phyloP scores from a whole-genome alignment of 2,888 invertebrate species.

The Phortica magna region DNA sequence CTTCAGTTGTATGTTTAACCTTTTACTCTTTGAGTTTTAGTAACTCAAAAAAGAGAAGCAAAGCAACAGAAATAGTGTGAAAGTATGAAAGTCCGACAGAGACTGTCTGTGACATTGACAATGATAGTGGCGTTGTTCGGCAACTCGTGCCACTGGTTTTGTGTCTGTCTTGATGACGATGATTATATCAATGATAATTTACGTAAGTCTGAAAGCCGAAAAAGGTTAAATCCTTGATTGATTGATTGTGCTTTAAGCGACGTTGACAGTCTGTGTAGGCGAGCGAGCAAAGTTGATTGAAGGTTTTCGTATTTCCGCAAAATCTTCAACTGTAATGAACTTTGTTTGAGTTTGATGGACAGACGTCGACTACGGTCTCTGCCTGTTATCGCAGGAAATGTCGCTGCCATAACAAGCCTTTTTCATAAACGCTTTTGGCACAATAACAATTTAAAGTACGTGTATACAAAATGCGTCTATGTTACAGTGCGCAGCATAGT shows the following conservation, averaged over 20 bases:
- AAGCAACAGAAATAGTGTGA: constrained; percentile 13
- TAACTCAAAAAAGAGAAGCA: constrained; percentile 41
- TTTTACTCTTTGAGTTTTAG: constrained; percentile 31
- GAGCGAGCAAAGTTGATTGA: not conserved
- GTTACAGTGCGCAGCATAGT: no score
- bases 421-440: no score
- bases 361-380: no score
- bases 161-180: not conserved
- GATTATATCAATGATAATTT: not conserved
- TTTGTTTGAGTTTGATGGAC: no score
- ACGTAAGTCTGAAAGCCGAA: not conserved
- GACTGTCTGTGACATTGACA: constrained; percentile 7
- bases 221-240: constrained; percentile 20
- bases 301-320: not conserved
- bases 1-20: constrained; percentile 1
- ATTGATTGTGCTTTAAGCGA: not conserved
- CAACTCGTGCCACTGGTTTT: not conserved
- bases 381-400: no score
- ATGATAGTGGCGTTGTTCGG: not conserved
- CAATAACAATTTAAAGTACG: no score
- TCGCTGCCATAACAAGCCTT: no score
- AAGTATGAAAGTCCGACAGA: constrained; percentile 32
- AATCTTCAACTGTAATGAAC: no score
- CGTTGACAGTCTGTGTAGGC: not conserved
- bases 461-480: no score